Percentiles rank a stretch among this genome's conserved stretches.
Evolutionary conservation across 1,140 invertebrate species (phyloP).

Genomic region (Spodoptera litura): DNA sequence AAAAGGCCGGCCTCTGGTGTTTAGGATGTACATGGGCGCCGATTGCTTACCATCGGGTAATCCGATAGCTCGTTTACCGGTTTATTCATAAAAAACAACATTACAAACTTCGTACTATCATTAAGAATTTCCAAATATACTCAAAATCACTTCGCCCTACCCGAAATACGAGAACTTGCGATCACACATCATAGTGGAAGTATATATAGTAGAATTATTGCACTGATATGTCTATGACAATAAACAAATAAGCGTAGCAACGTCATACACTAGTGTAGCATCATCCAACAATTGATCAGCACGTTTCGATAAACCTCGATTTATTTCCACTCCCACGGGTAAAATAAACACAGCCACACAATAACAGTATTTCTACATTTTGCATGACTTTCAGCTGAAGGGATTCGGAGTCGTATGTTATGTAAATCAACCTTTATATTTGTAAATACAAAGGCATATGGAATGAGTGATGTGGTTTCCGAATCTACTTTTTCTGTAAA

Average conservation of each 20-base stretch:
- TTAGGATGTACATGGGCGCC: too few relatives aligned
- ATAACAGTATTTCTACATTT: constrained; percentile 18
- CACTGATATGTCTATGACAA: neutral
- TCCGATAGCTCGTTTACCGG: too few relatives aligned
- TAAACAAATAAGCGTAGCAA: neutral
- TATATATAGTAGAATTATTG: neutral
- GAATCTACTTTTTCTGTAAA: too few relatives aligned
- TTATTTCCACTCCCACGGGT: constrained; percentile 27
- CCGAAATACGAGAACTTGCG: too few relatives aligned
- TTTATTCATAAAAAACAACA: too few relatives aligned
- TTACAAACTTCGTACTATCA: too few relatives aligned
- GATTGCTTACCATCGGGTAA: too few relatives aligned
- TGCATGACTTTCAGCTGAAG: constrained; percentile 5
- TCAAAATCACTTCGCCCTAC: too few relatives aligned
- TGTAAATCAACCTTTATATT: neutral
- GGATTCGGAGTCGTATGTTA: neutral
- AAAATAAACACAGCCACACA: constrained; percentile 9
- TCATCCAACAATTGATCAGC: constrained; percentile 48
- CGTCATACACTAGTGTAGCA: neutral
- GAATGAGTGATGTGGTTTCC: too few relatives aligned
- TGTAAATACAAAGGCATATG: neutral
- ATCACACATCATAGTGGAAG: neutral
- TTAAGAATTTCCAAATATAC: too few relatives aligned
- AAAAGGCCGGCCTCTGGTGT: too few relatives aligned
- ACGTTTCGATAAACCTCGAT: constrained; percentile 29